Evolutionary conservation across 2,113 vertebrate genomes (phyloP).

Genomic region (Xerus inauris): DNA sequence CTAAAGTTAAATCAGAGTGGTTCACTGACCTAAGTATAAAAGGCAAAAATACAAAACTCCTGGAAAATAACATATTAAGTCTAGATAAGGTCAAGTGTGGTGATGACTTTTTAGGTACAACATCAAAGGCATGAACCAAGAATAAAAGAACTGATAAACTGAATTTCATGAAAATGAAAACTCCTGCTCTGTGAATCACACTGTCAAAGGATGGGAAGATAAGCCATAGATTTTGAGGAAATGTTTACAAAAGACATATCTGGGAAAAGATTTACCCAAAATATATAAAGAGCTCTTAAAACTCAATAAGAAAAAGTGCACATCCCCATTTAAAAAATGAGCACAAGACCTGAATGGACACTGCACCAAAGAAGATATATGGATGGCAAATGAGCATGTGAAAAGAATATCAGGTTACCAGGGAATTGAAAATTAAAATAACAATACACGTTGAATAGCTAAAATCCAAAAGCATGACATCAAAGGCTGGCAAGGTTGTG

Average conservation of each 20-base stretch:
- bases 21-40: constrained; percentile 1
- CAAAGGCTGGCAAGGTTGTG: not conserved
- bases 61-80: not conserved
- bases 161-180: constrained; percentile 25
- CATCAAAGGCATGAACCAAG: not conserved
- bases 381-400: not conserved
- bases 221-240: not conserved
- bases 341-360: not conserved
- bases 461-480: not conserved
- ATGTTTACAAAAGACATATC: constrained; percentile 1
- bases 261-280: not conserved
- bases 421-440: not conserved
- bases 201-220: not conserved
- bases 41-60: not conserved
- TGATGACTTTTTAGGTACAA: not conserved
- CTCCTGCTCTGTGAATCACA: not conserved
- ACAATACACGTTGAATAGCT: not conserved
- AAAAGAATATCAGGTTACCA: not conserved
- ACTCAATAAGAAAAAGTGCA: not conserved
- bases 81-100: not conserved
- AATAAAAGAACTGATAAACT: constrained; percentile 23
- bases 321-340: not conserved
- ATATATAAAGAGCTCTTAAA: not conserved
- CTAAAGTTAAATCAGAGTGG: constrained; percentile 4
- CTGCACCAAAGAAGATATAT: not conserved